Percentiles rank a stretch among this genome's conserved stretches.
These are phyloP conservation scores for Tipula vernalis DNA, from an alignment of 2,888 invertebrate species.

Conservation along the genomic window DNA sequence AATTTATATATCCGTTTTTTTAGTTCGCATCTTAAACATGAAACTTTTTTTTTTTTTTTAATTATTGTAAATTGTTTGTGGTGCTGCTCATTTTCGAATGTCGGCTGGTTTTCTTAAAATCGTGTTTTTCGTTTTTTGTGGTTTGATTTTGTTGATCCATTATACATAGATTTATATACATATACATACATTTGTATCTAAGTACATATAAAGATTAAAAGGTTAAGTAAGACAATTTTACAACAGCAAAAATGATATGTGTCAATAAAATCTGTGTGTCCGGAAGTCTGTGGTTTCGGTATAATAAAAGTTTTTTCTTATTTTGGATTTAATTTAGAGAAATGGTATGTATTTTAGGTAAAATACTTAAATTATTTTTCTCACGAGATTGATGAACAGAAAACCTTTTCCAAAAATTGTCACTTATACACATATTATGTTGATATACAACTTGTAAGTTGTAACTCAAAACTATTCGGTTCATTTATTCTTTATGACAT, in stretches of 20 bases:
- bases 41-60: not conserved
- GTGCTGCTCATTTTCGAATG: not conserved
- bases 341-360: not conserved
- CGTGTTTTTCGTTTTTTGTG: not conserved
- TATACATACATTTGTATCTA: not conserved
- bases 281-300: not conserved
- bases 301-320: not conserved
- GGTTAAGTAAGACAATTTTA: not conserved
- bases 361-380: not conserved
- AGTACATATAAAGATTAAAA: not conserved
- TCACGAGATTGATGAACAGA: not conserved
- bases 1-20: too few species aligned
- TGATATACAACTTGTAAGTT: not conserved
- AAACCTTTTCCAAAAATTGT: not conserved
- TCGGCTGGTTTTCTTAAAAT: not conserved
- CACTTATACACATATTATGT: not conserved
- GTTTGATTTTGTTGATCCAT: not conserved
- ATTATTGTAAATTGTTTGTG: not conserved
- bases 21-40: not conserved
- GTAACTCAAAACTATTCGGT: too few species aligned
- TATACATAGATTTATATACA: too few species aligned
- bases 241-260: not conserved
- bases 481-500: too few species aligned
- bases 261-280: not conserved
- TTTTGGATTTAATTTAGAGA: not conserved